Conservation (phyloP, 2,888 invertebrate species). For the Eristalis pertinax region DNA sequence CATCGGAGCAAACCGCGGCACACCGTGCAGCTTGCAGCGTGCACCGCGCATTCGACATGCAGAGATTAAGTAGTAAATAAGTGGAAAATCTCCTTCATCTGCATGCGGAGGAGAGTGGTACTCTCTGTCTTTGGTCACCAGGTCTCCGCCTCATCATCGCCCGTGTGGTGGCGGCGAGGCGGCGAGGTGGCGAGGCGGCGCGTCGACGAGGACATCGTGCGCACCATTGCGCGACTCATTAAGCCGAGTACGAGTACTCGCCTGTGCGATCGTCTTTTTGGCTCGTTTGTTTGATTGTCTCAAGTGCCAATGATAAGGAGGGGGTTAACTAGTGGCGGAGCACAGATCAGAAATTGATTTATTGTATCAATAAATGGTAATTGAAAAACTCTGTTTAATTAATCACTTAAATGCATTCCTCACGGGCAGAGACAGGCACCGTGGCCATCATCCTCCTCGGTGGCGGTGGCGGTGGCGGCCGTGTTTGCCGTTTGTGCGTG, state of each 20-base stretch:
- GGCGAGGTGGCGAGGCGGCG: too few relatives aligned
- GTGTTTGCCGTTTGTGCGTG: neutral
- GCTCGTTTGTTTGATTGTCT: slow-evolving; percentile 31
- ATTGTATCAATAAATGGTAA: slow-evolving; percentile 77
- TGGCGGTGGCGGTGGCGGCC: too few relatives aligned
- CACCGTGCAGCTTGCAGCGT: neutral
- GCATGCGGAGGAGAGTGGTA: slow-evolving; percentile 41
- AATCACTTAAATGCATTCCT: slow-evolving; percentile 75
- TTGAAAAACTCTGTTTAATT: slow-evolving; percentile 77
- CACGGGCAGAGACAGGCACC: slow-evolving; percentile 38
- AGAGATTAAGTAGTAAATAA: slow-evolving; percentile 68
- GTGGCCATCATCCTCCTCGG: slow-evolving; percentile 24
- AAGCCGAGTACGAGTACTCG: slow-evolving; percentile 28
- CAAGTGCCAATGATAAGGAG: slow-evolving; percentile 56
- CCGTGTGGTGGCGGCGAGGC: neutral
- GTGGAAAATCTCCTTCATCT: slow-evolving; percentile 65
- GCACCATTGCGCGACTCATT: slow-evolving; percentile 56
- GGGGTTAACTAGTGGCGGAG: slow-evolving; percentile 59
- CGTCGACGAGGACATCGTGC: slow-evolving; percentile 37
- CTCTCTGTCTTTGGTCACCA: slow-evolving; percentile 37
- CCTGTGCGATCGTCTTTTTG: neutral
- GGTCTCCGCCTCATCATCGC: neutral
- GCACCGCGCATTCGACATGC: slow-evolving; percentile 52
- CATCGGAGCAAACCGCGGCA: neutral
- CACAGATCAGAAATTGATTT: slow-evolving; percentile 75